Conservation (phyloP, 2,113 vertebrate species). For the Peromyscus leucopus region DNA sequence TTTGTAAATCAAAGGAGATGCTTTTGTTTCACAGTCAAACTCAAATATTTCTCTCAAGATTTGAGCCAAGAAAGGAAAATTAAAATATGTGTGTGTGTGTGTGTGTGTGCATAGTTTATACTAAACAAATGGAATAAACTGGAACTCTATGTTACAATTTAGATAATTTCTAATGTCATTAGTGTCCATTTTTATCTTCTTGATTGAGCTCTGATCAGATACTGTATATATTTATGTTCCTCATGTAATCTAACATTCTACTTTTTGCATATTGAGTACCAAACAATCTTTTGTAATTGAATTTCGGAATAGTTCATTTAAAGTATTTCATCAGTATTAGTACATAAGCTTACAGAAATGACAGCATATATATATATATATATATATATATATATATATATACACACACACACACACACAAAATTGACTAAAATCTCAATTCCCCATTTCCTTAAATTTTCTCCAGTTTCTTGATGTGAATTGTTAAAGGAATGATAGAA, state of each 20-base stretch:
- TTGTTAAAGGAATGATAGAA: background rate
- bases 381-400: background rate
- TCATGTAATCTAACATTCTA: background rate
- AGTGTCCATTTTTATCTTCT: background rate
- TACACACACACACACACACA: conserved; percentile 14
- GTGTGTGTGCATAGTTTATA: background rate
- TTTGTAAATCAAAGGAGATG: background rate
- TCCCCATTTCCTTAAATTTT: background rate
- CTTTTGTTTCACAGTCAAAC: background rate
- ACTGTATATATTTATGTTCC: background rate
- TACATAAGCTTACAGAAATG: background rate
- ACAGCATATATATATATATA: background rate
- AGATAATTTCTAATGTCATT: conserved; percentile 24
- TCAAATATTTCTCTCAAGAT: background rate
- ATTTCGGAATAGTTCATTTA: background rate
- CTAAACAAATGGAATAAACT: background rate
- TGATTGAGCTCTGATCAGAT: background rate
- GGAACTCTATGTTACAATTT: background rate
- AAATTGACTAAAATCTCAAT: background rate
- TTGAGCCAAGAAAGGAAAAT: background rate
- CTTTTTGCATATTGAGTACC: background rate
- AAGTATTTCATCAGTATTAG: background rate
- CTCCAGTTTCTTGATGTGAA: background rate
- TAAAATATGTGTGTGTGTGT: background rate
- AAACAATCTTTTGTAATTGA: background rate